Conservation (phyloP, 2,797 vertebrate species). For the Chloroceryle inda region DNA sequence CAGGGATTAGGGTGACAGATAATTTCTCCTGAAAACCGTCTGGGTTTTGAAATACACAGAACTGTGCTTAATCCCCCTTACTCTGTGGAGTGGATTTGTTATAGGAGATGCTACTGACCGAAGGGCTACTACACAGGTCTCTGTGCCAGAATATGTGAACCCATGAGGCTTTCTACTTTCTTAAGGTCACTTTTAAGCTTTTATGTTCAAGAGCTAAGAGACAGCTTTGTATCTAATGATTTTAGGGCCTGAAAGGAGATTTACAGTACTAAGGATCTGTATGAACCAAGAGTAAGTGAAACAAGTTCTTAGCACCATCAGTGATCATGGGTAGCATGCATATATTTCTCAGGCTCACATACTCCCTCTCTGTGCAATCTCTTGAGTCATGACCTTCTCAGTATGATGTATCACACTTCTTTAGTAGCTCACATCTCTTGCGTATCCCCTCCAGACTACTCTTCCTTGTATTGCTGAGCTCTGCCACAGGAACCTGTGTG, state of each 20-base stretch:
- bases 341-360: neutral
- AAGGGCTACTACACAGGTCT: neutral
- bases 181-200: neutral
- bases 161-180: neutral
- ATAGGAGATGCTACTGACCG: neutral
- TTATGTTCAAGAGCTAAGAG: neutral
- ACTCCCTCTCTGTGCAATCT: neutral
- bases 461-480: neutral
- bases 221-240: neutral
- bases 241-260: neutral
- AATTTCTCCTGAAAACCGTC: slow-evolving; percentile 37
- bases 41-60: slow-evolving; percentile 28
- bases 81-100: neutral
- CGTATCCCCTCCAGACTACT: neutral
- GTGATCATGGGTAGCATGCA: neutral
- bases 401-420: neutral
- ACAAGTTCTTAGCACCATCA: neutral
- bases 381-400: neutral
- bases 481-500: accelerated
- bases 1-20: slow-evolving; percentile 53
- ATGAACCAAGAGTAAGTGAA: neutral
- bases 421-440: neutral
- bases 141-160: neutral
- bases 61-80: neutral
- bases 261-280: neutral